Conservation (phyloP, 2,113 vertebrate genomes). For the Typhlomys cinereus region DNA sequence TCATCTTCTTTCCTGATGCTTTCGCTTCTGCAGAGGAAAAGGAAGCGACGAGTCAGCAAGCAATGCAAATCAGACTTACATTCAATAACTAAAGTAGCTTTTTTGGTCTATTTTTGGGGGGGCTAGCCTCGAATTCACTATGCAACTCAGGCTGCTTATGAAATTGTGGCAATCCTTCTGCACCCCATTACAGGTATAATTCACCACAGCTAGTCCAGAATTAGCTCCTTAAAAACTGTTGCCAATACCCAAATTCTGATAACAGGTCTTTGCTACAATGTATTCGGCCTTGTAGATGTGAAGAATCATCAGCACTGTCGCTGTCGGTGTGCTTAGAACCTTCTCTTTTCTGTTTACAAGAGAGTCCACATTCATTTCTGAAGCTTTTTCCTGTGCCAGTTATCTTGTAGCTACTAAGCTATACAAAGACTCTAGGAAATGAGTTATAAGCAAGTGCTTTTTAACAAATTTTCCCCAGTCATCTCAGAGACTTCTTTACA, state of each 20-base stretch:
- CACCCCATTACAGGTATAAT: neutral
- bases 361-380: neutral
- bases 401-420: constrained; percentile 47
- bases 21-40: constrained; percentile 73
- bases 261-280: neutral
- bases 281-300: neutral
- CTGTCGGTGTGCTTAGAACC: neutral
- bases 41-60: neutral
- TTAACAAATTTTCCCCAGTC: constrained; percentile 17
- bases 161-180: neutral
- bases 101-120: neutral
- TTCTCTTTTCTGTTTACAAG: neutral
- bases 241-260: neutral
- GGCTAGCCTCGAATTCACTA: neutral
- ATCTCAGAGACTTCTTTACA: neutral
- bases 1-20: constrained; percentile 82
- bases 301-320: constrained; percentile 37
- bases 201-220: neutral
- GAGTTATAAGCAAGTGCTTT: neutral
- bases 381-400: neutral
- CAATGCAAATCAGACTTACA: constrained; percentile 12
- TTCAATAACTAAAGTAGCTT: neutral
- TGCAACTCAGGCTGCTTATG: neutral
- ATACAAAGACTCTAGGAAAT: constrained; percentile 5
- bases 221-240: neutral